Base-by-base conservation (phyloP, 2,797 vertebrate species). In the Coluber constrictor region DNA sequence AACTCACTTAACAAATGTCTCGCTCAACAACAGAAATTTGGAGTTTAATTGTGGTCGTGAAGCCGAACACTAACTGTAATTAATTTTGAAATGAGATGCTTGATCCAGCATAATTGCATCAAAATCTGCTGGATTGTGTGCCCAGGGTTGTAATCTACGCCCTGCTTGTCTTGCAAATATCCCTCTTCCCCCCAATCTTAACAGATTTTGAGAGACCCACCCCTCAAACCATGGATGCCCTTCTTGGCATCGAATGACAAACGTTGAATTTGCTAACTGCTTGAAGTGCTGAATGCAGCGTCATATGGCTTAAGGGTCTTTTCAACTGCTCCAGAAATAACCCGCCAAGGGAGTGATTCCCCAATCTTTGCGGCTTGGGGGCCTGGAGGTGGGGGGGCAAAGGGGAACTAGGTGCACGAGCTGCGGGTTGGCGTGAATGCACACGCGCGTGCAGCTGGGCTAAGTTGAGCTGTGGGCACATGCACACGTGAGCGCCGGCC, bases 401-500 rank as follows among this genome's bases (percentile, higher is more conserved):
- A 8, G 20, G 59, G 59, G 7, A 60, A 9, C 59, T 3, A 18
- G 57, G 1, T 20, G 57, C 57, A 6, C 5, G 18, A 59, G 57
- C 57, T 1, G 2, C 6, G 60, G 25, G 60, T 25, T 1, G 1
- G 25, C 1, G 3, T 27, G 60, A 61, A 61, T 27, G 57, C 6
- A 27, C 60, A 61, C 8, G 0, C 7, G 1, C 0, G 2, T 25
- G 23, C 59, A 60, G 11, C 4, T 63, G 27, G 23, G 4, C 27
- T 66, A 63, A 29, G 11, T 63, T 63, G 25, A 63, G 61, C 27
- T 63, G 60, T 61, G 60, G 61, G 29, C 29, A 2, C 12, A n/a
- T 11, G 18, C 3, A 5, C 0, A 4, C 2, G 29, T 6, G 13
- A 16, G 29, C 2, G 2, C 66, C 6, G 0, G 66, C 66, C 66